Evolutionary conservation across 2,113 vertebrate genomes (phyloP).

Genomic region (Oreochromis spilurus): DNA sequence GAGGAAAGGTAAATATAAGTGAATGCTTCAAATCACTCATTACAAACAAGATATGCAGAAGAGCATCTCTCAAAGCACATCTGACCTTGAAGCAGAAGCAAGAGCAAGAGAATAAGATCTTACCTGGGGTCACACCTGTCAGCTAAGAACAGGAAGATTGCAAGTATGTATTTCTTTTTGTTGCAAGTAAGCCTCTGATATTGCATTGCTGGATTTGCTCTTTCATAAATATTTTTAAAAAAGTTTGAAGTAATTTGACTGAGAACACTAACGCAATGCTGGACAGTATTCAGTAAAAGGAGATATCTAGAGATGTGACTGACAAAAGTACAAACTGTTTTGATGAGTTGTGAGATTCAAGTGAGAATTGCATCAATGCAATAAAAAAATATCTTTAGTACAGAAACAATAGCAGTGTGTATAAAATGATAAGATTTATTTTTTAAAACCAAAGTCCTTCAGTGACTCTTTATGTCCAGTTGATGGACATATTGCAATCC

Average conservation of each 20-base stretch:
- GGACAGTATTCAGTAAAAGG: rapidly evolving
- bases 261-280: not conserved
- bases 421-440: not conserved
- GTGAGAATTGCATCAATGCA: not conserved
- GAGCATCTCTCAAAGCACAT: not conserved
- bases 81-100: not conserved
- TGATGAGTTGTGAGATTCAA: not conserved
- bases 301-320: not conserved
- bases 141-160: not conserved
- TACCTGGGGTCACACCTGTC: not conserved
- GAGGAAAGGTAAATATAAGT: too few relatives aligned
- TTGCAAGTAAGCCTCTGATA: not conserved
- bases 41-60: not conserved
- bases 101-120: not conserved
- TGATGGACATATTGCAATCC: not conserved
- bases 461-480: not conserved
- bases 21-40: not conserved
- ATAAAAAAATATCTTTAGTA: not conserved
- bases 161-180: not conserved
- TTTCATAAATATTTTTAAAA: not conserved
- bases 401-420: not conserved
- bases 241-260: not conserved
- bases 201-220: not conserved
- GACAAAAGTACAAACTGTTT: not conserved
- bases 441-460: not conserved